These are phyloP conservation scores for Dallia pectoralis DNA, from an alignment of 2,797 vertebrate species.

Conservation along the genomic window DNA sequence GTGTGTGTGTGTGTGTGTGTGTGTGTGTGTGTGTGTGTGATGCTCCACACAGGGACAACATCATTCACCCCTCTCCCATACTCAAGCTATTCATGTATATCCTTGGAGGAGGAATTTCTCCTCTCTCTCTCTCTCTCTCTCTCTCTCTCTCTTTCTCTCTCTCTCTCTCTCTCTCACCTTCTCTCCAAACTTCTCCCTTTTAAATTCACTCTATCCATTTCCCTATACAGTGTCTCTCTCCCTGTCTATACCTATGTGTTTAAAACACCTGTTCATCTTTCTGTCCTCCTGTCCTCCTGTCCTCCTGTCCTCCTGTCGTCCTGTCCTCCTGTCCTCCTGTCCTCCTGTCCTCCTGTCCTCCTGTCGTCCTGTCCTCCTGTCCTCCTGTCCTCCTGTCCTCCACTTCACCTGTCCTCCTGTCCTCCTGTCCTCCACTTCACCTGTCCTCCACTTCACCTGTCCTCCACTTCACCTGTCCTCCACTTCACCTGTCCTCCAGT, in stretches of 20 bases:
- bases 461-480: neutral
- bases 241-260: neutral
- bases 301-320: too few species aligned
- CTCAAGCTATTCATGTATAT: slow-evolving; percentile 66
- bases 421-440: too few species aligned
- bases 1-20: neutral
- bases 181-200: too few species aligned
- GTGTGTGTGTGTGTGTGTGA: slow-evolving; percentile 59
- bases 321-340: too few species aligned
- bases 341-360: too few species aligned
- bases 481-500: slow-evolving; percentile 8
- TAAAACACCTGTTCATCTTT: too few species aligned
- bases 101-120: slow-evolving; percentile 61
- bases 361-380: neutral
- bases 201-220: neutral
- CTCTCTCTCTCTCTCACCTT: neutral
- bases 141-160: neutral
- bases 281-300: too few species aligned
- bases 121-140: slow-evolving; percentile 13
- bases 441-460: neutral
- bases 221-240: neutral
- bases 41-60: slow-evolving; percentile 62
- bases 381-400: too few species aligned
- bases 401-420: neutral
- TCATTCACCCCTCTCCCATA: slow-evolving; percentile 67